Conservation (phyloP, 2,797 vertebrate genomes). For the Dromococcyx pavoninus region DNA sequence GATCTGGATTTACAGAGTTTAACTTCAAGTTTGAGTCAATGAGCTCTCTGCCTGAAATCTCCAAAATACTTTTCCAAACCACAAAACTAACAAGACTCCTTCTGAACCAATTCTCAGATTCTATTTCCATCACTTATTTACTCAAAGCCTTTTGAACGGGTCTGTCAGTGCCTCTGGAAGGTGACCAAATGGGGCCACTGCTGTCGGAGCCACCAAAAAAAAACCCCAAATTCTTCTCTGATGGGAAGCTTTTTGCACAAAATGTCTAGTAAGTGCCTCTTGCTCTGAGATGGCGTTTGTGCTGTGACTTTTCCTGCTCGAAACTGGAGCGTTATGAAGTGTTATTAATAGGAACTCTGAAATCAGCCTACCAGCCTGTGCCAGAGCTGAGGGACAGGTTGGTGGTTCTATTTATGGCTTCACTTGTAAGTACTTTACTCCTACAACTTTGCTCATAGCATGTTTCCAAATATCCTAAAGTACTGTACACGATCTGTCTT, state of each 20-base stretch:
- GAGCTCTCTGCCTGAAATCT: neutral
- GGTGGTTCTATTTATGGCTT: neutral
- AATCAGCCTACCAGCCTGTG: neutral
- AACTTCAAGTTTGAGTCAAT: neutral
- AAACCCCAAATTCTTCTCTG: neutral
- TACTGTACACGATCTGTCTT: neutral
- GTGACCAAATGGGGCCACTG: neutral
- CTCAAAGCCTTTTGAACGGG: neutral
- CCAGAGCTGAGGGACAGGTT: neutral
- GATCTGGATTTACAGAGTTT: neutral
- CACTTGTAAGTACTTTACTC: neutral
- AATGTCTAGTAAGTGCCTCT: neutral
- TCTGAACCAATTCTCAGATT: neutral
- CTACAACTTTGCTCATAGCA: neutral
- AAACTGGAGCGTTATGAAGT: neutral
- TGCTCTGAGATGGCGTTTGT: neutral
- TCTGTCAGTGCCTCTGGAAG: neutral
- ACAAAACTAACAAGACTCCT: neutral
- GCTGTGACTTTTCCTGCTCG: neutral
- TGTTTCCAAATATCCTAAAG: neutral
- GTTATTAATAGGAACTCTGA: neutral
- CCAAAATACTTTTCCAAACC: slow-evolving; percentile 3
- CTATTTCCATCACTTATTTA: neutral
- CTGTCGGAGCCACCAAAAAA: neutral
- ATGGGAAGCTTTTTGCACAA: neutral